Conservation (phyloP, 2,888 invertebrate species). For the Drosophila antonietae region DNA sequence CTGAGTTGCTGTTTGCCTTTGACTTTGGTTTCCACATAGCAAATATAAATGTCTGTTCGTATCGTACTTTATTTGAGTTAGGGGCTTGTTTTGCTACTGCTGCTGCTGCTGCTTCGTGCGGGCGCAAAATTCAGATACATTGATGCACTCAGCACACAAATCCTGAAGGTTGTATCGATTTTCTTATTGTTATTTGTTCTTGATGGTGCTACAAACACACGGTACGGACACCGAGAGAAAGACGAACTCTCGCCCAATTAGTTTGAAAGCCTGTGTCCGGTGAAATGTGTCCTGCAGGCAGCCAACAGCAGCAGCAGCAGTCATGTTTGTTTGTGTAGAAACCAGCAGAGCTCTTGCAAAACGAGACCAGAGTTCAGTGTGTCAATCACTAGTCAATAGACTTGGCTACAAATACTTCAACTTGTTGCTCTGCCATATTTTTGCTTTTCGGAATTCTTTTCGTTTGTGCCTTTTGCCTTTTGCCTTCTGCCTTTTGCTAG, state of each 20-base stretch:
- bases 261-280: conserved; percentile 45
- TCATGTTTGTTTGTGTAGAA: conserved; percentile 47
- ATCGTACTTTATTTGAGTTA: conserved; percentile 71
- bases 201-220: conserved; percentile 18
- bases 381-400: conserved; percentile 55
- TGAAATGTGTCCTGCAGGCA: not conserved
- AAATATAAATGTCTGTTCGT: conserved; percentile 51
- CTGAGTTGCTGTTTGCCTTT: conserved; percentile 48
- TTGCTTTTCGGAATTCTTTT: conserved; percentile 22
- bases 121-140: conserved; percentile 63
- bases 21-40: conserved; percentile 54
- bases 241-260: conserved; percentile 57
- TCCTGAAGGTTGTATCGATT: conserved; percentile 61
- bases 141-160: conserved; percentile 69
- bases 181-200: conserved; percentile 48
- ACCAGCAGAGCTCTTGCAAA: conserved; percentile 18
- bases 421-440: conserved; percentile 39
- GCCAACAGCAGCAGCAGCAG: not conserved
- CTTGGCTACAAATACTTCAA: conserved; percentile 31
- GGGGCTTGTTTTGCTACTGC: conserved; percentile 16
- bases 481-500: conserved; percentile 22
- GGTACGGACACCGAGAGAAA: conserved; percentile 25
- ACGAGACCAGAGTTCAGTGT: conserved; percentile 44
- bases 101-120: conserved; percentile 33
- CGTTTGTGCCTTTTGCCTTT: conserved; percentile 11